Evolutionary conservation across 2,113 vertebrate genomes (phyloP).

Genomic region (Dascyllus trimaculatus): DNA sequence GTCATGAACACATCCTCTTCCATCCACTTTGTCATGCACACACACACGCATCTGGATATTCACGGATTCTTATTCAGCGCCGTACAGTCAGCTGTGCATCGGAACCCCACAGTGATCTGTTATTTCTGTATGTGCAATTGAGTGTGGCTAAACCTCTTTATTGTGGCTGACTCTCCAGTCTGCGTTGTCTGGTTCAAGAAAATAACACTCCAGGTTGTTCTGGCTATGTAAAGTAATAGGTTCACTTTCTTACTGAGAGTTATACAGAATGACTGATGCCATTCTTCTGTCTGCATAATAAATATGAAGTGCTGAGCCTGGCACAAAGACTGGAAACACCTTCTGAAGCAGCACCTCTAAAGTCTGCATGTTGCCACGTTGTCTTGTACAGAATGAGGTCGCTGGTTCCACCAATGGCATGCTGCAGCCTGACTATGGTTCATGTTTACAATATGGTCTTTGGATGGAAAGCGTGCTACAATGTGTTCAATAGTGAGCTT

Average conservation of each 20-base stretch:
- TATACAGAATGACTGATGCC: neutral
- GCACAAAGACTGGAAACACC: neutral
- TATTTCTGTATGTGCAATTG: neutral
- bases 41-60: constrained; percentile 3
- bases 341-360: too few species aligned
- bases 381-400: too few species aligned
- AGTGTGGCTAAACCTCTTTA: neutral
- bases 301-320: neutral
- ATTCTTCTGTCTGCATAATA: neutral
- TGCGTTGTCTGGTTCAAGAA: neutral
- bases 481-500: neutral
- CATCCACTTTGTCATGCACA: neutral
- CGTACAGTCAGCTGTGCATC: neutral
- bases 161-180: neutral
- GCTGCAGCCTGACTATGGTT: neutral
- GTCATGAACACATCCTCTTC: constrained; percentile 17
- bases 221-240: neutral
- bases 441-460: neutral
- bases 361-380: too few species aligned
- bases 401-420: too few species aligned
- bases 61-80: neutral
- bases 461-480: too few species aligned
- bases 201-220: neutral
- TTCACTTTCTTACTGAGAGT: too few species aligned
- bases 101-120: constrained; percentile 5